phyloP scores from a whole-genome alignment of 2,888 invertebrate genomes.

The Mystacides longicornis region DNA sequence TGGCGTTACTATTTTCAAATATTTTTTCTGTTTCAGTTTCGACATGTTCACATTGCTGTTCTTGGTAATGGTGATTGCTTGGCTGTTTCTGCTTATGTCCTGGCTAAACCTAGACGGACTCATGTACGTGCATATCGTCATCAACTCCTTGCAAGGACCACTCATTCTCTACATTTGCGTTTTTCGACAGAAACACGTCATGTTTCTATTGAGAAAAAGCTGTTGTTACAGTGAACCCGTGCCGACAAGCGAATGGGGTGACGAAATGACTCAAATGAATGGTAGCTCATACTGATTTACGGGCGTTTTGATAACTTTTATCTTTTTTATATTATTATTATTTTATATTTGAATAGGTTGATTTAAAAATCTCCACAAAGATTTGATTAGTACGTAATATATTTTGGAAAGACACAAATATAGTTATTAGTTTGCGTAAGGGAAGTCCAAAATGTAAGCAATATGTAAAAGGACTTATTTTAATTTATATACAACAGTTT shows the following conservation, averaged over 20 bases:
- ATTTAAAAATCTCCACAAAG: not conserved
- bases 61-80: conserved; percentile 64
- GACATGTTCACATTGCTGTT: conserved; percentile 70
- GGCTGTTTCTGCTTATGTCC: conserved; percentile 71
- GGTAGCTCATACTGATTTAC: conserved; percentile 47
- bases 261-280: conserved; percentile 84
- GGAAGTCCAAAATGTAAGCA: too few species aligned
- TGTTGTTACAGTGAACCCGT: conserved; percentile 71
- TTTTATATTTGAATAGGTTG: not conserved
- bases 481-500: too few species aligned
- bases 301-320: too few species aligned
- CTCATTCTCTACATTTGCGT: conserved; percentile 71
- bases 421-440: too few species aligned
- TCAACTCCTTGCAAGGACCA: conserved; percentile 70
- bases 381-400: too few species aligned
- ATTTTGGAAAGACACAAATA: too few species aligned
- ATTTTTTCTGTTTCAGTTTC: conserved; percentile 58
- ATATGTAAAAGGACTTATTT: too few species aligned
- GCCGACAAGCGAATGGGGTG: conserved; percentile 77
- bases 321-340: not conserved
- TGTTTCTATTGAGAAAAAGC: conserved; percentile 68
- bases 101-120: conserved; percentile 67
- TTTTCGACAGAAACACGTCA: conserved; percentile 70
- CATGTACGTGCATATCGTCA: conserved; percentile 65
- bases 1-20: too few species aligned